A percentile compares a stretch with the other conserved stretches of the same genome.
These are phyloP conservation scores for Marasmarcha lunaedactyla DNA, from an alignment of 2,888 invertebrate genomes.

Conservation along the genomic window DNA sequence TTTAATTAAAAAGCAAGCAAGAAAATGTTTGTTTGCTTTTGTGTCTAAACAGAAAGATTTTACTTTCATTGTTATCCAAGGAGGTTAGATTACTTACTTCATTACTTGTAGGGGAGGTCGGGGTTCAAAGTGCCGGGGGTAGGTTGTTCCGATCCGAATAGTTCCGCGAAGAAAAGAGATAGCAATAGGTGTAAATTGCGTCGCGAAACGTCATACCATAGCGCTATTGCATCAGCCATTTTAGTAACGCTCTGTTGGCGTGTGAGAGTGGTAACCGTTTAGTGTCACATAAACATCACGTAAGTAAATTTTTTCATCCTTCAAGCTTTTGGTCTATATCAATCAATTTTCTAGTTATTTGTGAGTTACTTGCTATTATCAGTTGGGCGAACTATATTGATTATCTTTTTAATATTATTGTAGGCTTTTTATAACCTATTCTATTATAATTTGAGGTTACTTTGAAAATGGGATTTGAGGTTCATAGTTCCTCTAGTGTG, in stretches of 20 bases:
- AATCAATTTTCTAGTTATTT: background rate
- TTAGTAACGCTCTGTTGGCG: constrained; percentile 1
- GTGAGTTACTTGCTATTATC: background rate
- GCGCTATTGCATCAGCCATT: too few species aligned
- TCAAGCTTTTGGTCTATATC: constrained; percentile 1
- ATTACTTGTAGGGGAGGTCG: constrained; percentile 5
- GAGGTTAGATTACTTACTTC: too few species aligned
- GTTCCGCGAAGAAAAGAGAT: constrained; percentile 10
- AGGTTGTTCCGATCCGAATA: constrained; percentile 10
- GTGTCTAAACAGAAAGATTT: too few species aligned
- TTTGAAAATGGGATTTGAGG: background rate
- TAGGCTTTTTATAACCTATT: background rate
- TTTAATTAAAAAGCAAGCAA: too few species aligned
- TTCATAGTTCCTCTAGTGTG: background rate
- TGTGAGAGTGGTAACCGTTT: background rate
- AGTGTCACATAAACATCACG: background rate
- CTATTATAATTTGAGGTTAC: background rate
- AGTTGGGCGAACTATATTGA: background rate
- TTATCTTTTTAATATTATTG: background rate
- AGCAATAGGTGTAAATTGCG: constrained; percentile 1
- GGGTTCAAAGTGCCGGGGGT: constrained; percentile 13
- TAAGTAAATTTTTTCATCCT: constrained; percentile 3
- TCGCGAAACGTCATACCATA: background rate
- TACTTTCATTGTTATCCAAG: too few species aligned
- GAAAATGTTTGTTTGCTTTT: too few species aligned